Evolutionary conservation across 2,113 vertebrate species (phyloP).

Genomic region (Cheilinus undulatus): DNA sequence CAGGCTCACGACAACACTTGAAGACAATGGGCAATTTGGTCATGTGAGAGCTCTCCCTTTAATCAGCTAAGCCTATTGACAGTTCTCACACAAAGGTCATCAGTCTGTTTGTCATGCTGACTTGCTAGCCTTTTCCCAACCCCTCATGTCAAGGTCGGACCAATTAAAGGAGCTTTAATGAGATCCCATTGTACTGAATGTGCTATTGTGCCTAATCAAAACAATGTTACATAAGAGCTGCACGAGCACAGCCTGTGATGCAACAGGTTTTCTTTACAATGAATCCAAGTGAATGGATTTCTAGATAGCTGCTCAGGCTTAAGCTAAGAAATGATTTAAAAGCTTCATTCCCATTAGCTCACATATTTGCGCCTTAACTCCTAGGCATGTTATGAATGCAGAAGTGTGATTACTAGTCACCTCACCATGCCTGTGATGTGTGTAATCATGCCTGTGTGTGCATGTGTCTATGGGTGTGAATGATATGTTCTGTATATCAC

Average conservation of each 20-base stretch:
- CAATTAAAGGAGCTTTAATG: constrained; percentile 49
- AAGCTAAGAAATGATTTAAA: background rate
- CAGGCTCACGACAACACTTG: background rate
- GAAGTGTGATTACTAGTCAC: constrained; percentile 34
- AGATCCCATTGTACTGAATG: constrained; percentile 10
- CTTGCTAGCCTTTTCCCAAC: background rate
- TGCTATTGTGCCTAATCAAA: constrained; percentile 4
- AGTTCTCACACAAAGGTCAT: constrained; percentile 15
- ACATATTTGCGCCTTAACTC: constrained; percentile 5
- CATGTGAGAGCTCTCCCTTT: constrained; percentile 1
- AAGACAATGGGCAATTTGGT: background rate
- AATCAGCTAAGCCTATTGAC: constrained; percentile 33
- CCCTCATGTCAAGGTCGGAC: constrained; percentile 20
- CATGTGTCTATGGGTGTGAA: constrained; percentile 14
- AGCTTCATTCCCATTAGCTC: background rate
- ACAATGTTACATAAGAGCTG: constrained; percentile 19
- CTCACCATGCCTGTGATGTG: constrained; percentile 25
- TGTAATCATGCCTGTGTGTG: constrained; percentile 16
- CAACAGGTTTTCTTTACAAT: constrained; percentile 25
- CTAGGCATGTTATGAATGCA: background rate
- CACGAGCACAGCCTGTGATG: constrained; percentile 26
- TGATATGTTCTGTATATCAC: constrained; percentile 42
- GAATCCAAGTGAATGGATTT: background rate
- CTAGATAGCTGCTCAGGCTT: background rate
- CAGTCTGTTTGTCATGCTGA: constrained; percentile 19